Conservation (phyloP, 1,140 invertebrate genomes). For the Papilio dardanus region DNA sequence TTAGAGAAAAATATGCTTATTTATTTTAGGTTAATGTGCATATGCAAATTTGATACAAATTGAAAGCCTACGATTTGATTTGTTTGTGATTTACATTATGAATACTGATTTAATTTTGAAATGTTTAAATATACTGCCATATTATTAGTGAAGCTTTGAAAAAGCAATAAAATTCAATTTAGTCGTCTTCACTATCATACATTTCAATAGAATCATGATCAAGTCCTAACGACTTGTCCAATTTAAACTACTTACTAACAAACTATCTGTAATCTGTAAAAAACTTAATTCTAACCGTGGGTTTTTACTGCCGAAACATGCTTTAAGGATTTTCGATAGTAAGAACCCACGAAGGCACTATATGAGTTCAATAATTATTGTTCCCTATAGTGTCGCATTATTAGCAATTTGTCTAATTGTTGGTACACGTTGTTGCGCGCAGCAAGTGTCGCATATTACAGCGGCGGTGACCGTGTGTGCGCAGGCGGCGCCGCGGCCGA, state of each 20-base stretch:
- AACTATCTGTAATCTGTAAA: too few relatives aligned
- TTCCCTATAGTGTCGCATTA: not conserved
- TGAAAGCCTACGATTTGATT: conserved; percentile 10
- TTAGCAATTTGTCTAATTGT: not conserved
- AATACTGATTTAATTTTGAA: not conserved
- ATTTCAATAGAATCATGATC: too few relatives aligned
- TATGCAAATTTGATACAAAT: conserved; percentile 9
- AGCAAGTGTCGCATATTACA: conserved; percentile 38
- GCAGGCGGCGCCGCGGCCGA: conserved; percentile 81
- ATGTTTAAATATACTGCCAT: not conserved
- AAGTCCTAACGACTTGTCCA: too few relatives aligned
- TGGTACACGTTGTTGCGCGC: conserved; percentile 7
- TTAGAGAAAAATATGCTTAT: conserved; percentile 10
- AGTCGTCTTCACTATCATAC: too few relatives aligned
- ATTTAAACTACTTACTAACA: too few relatives aligned
- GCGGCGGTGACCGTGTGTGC: conserved; percentile 35
- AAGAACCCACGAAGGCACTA: not conserved
- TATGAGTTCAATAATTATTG: not conserved
- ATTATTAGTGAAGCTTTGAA: not conserved
- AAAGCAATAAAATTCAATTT: too few relatives aligned
- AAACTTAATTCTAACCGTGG: too few relatives aligned
- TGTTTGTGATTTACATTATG: not conserved
- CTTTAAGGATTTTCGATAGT: too few relatives aligned
- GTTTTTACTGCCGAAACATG: too few relatives aligned
- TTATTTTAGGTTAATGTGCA: conserved; percentile 24